Evolutionary conservation across 2,888 invertebrate genomes (phyloP).

Genomic region (Drosophila kanekoi): DNA sequence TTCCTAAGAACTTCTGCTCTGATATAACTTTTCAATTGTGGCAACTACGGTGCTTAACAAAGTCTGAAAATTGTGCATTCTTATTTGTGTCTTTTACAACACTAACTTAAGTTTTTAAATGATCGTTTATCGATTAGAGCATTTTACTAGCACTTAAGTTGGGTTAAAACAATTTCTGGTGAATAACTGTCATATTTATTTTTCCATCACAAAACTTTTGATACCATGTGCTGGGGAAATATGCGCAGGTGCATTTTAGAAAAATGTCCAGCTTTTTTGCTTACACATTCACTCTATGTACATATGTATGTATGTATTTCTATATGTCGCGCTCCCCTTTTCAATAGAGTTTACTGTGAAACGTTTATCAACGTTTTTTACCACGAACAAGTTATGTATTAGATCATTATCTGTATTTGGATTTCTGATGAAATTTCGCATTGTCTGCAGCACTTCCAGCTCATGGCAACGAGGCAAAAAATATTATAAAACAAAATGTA

Average conservation of each 20-base stretch:
- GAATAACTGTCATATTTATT: too few relatives aligned
- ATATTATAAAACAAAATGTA: constrained; percentile 11
- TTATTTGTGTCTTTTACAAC: neutral
- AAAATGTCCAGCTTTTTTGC: neutral
- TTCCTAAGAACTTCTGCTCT: constrained; percentile 22
- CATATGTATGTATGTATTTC: neutral
- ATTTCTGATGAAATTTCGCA: constrained; percentile 81
- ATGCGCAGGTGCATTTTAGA: constrained; percentile 20
- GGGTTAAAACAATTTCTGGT: too few relatives aligned
- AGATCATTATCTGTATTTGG: constrained; percentile 81
- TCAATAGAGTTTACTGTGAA: constrained; percentile 36
- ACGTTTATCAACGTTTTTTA: constrained; percentile 56
- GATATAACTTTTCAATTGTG: constrained; percentile 10
- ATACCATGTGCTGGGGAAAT: constrained; percentile 7
- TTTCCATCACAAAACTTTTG: neutral
- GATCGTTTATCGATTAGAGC: too few relatives aligned
- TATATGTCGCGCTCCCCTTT: constrained; percentile 12
- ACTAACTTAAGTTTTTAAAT: neutral
- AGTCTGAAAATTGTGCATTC: neutral
- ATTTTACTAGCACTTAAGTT: too few relatives aligned
- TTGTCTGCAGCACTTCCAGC: constrained; percentile 62
- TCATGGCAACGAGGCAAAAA: constrained; percentile 45
- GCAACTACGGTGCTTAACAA: too few relatives aligned
- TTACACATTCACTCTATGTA: neutral
- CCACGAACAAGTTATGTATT: constrained; percentile 80